These are phyloP conservation scores for Acanthurus leucopareius DNA, from an alignment of 2,797 vertebrate genomes.

Conservation along the genomic window DNA sequence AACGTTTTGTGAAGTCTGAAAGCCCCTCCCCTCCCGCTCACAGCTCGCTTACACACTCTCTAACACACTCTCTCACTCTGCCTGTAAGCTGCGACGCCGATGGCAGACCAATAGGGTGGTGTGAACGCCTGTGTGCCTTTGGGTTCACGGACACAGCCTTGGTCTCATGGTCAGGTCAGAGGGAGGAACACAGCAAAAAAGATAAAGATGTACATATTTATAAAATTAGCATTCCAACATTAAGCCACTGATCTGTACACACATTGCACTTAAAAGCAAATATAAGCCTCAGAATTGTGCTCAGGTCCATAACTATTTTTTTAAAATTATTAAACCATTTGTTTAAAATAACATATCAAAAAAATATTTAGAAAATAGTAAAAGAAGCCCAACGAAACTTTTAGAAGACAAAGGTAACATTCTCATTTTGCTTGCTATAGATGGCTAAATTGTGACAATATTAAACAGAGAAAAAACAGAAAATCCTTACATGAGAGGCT, in stretches of 20 bases:
- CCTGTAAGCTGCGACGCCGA: conserved; percentile 28
- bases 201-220: not conserved
- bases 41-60: conserved; percentile 32
- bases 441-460: not conserved
- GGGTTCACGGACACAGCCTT: conserved; percentile 35
- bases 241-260: too few species aligned
- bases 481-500: not conserved
- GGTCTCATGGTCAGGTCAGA: conserved; percentile 31
- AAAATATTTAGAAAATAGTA: not conserved
- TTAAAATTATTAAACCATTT: not conserved
- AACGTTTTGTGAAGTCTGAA: conserved; percentile 64
- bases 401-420: too few species aligned
- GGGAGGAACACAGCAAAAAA: not conserved
- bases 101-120: conserved; percentile 40
- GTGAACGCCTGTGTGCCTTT: conserved; percentile 7
- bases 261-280: not conserved
- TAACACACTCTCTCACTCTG: conserved; percentile 53
- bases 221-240: not conserved
- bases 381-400: not conserved
- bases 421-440: too few species aligned
- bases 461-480: not conserved
- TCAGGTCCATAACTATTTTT: too few species aligned
- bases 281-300: not conserved
- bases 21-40: conserved; percentile 66
- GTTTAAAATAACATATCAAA: not conserved